Conservation (phyloP, 2,888 invertebrate species). For the Drosophila neotestacea region DNA sequence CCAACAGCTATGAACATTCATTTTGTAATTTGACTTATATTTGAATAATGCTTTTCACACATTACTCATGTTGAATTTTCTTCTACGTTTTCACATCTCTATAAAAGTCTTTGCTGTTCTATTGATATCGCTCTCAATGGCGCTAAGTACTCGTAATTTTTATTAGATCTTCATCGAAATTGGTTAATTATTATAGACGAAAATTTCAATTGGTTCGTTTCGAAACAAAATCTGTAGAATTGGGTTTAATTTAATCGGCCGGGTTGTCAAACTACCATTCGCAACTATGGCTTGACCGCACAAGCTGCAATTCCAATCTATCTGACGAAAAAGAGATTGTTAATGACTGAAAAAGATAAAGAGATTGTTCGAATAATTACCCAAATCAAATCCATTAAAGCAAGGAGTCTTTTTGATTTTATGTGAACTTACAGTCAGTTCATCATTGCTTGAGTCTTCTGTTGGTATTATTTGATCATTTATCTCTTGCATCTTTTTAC, state of each 20-base stretch:
- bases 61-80: background rate
- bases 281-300: constrained; percentile 24
- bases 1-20: background rate
- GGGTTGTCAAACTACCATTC: constrained; percentile 16
- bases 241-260: background rate
- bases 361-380: background rate
- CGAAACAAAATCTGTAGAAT: no score
- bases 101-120: background rate
- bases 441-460: background rate
- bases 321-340: background rate
- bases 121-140: background rate
- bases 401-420: background rate
- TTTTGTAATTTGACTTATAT: background rate
- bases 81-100: background rate
- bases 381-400: background rate
- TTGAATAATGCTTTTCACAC: background rate
- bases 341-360: background rate
- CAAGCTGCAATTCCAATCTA: background rate
- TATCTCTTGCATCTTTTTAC: no score
- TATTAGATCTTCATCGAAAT: background rate
- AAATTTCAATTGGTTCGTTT: background rate
- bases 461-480: background rate
- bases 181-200: background rate
- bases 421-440: background rate
- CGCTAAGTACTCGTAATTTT: constrained; percentile 3